A percentile compares a stretch with the other conserved stretches of the same genome.
These are phyloP conservation scores for Platynereis dumerilii DNA, from an alignment of 2,888 invertebrate genomes.

Conservation along the genomic window DNA sequence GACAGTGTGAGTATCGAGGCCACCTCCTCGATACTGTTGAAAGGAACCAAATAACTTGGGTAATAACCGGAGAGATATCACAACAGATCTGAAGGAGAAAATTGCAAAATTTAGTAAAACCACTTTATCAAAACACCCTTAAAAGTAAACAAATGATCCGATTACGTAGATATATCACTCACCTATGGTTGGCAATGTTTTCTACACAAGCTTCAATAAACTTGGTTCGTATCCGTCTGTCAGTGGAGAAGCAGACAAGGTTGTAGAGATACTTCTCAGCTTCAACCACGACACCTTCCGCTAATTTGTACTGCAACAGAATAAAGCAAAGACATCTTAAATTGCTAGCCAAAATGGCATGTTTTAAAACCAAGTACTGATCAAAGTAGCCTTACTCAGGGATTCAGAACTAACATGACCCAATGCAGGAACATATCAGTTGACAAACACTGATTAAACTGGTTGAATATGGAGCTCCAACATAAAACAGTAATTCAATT, in stretches of 20 bases:
- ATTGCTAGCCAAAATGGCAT: neutral
- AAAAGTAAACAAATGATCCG: neutral
- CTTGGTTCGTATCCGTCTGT: conserved; percentile 87
- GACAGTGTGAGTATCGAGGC: conserved; percentile 82
- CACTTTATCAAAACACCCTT: neutral
- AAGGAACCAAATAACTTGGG: conserved; percentile 91
- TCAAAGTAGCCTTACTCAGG: too few relatives aligned
- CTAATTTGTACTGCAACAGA: conserved; percentile 79
- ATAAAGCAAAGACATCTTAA: conserved; percentile 11
- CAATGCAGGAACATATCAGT: too few relatives aligned
- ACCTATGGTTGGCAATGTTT: conserved; percentile 84
- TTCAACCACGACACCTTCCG: conserved; percentile 89
- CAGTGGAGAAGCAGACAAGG: conserved; percentile 87
- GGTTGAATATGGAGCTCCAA: too few relatives aligned
- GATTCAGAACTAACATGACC: too few relatives aligned
- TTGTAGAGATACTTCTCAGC: conserved; percentile 92
- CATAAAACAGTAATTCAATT: too few relatives aligned
- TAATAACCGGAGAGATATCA: conserved; percentile 84
- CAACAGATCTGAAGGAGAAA: conserved; percentile 74
- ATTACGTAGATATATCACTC: conserved; percentile 37
- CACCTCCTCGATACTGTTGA: conserved; percentile 77
- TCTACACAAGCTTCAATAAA: conserved; percentile 94
- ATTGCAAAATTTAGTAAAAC: too few relatives aligned
- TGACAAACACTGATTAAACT: too few relatives aligned
- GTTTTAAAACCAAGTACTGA: neutral